Base-by-base conservation (phyloP, 1,140 invertebrate species). In the Trachymyrmex cornetzi region DNA sequence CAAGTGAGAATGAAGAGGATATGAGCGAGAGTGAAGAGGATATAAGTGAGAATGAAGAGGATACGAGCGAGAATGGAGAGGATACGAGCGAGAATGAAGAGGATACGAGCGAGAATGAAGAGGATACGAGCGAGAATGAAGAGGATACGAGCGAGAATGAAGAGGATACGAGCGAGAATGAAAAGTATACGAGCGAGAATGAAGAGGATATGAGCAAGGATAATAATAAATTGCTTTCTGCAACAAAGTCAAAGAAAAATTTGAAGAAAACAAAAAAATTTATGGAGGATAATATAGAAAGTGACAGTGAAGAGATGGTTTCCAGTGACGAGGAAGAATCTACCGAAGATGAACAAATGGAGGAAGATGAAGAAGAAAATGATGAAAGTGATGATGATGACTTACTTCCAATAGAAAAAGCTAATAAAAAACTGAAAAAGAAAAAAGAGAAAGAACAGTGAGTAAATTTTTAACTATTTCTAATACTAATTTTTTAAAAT, bases 401-500 rank as follows among this genome's bases (percentile, higher is more conserved):
- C 93, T 93, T 98, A 93, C 94, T 98, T 48, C 98, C 98, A 1
- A 98, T 99, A 94, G 98, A 99, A 95, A 98, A 97, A 94, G 96
- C 97, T 86, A 97, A 98, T 81, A 97, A 97, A 86, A 98, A 97
- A 94, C 94, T 99, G 2, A 97, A 97, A 92, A 97, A 97, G 90
- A 97, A 98, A 92, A 95, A 97, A 93, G 96, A 96, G 85, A 93
- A 96, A 92, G 92, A 95, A 91, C 84, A 91, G 94, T 94, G 81
- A 80, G 94, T 95, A 94, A 94, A 90, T 11, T 66, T 79, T 64
- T 0, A 75, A 93, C 95, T 90, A 19, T 67, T 74, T 24, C 0
- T 38, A 74, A 85, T 63, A 87, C 53, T 59, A 86, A 63, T 79
- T 69, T 77, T 89, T 22, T 59, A 12, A 19, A 50, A 12, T 61